These are phyloP conservation scores for Antrozous pallidus DNA, from an alignment of 2,797 vertebrate genomes.

Conservation along the genomic window DNA sequence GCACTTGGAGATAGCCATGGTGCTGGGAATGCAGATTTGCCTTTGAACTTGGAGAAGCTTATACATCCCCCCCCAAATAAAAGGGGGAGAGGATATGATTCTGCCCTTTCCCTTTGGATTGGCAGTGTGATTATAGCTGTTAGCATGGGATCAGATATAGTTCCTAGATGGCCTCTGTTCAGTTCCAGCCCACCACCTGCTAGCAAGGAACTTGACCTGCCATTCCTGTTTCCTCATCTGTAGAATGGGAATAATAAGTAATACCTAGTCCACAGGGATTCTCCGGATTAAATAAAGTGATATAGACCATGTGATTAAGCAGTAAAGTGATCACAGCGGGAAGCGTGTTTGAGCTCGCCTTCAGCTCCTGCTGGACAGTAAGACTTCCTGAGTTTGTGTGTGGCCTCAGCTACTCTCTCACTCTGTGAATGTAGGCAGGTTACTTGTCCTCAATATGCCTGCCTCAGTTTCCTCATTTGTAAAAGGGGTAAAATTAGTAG, in stretches of 20 bases:
- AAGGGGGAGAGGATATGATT: neutral
- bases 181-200: neutral
- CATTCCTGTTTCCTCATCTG: neutral
- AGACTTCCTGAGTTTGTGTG: neutral
- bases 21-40: neutral
- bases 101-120: neutral
- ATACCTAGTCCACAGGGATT: neutral
- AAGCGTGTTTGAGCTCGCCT: neutral
- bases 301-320: neutral
- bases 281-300: neutral
- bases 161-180: neutral
- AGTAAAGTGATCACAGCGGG: neutral
- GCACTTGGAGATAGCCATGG: neutral
- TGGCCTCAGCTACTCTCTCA: neutral
- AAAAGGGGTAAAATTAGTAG: neutral
- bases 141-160: neutral
- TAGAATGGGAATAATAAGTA: neutral
- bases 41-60: neutral
- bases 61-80: neutral
- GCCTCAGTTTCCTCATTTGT: neutral
- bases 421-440: neutral
- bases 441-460: neutral
- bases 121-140: neutral
- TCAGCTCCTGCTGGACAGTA: neutral
- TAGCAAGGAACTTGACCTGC: neutral